These are phyloP conservation scores for Aphis craccivora DNA, from an alignment of 1,140 invertebrate genomes.

Conservation along the genomic window DNA sequence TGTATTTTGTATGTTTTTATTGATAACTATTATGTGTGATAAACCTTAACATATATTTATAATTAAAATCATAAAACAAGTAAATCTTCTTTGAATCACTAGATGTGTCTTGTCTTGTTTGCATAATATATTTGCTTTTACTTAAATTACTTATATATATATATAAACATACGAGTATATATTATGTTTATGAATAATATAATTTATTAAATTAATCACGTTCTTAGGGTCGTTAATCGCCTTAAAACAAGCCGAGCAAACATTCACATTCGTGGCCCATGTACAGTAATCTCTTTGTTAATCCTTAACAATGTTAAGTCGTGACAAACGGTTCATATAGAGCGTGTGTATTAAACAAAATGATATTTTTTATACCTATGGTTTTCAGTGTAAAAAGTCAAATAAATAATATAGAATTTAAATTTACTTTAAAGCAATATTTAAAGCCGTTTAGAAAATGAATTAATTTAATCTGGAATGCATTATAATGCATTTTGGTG, in stretches of 20 bases:
- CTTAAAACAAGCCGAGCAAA: slow-evolving; percentile 46
- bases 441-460: not conserved
- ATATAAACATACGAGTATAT: not conserved
- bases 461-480: not conserved
- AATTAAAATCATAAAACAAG: not conserved
- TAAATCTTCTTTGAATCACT: slow-evolving; percentile 1
- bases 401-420: not conserved
- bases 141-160: not conserved
- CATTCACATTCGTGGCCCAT: slow-evolving; percentile 27
- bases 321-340: slow-evolving; percentile 48
- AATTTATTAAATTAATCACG: slow-evolving; percentile 45
- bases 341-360: not conserved
- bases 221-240: slow-evolving; percentile 43
- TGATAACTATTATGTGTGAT: not conserved
- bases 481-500: not conserved
- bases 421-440: not conserved
- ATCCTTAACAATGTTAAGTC: slow-evolving; percentile 38
- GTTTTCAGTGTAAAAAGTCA: not conserved
- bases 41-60: not conserved
- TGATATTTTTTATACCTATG: slow-evolving; percentile 22
- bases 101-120: slow-evolving; percentile 28
- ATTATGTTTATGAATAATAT: slow-evolving; percentile 13
- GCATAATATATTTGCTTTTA: slow-evolving; percentile 40
- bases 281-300: slow-evolving; percentile 43
- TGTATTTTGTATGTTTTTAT: not conserved